Evolutionary conservation across 2,113 vertebrate genomes (phyloP).

Genomic region (Coracopsis vasa): DNA sequence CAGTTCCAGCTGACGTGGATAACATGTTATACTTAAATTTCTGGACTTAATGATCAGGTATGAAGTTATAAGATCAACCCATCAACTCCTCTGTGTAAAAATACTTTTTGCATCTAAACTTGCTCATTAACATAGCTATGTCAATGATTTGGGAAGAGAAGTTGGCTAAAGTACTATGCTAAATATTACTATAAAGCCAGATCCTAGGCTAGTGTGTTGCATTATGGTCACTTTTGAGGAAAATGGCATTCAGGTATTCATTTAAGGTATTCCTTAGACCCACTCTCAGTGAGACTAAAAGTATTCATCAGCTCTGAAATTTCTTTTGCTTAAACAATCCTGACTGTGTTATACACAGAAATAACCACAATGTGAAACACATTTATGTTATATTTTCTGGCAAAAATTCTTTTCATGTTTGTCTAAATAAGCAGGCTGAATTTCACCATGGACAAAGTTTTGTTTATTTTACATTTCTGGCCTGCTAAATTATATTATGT

Average conservation of each 20-base stretch:
- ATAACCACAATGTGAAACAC: neutral
- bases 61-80: accelerated
- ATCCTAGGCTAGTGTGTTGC: neutral
- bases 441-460: neutral
- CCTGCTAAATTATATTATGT: neutral
- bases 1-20: neutral
- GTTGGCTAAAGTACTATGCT: neutral
- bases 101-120: neutral
- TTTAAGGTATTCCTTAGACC: neutral
- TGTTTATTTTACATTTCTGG: neutral
- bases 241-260: accelerated
- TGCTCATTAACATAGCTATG: neutral
- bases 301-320: neutral
- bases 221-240: neutral
- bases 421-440: neutral
- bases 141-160: neutral
- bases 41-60: neutral
- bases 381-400: neutral
- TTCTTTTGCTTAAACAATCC: neutral
- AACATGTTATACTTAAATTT: neutral
- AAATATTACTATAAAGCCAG: neutral
- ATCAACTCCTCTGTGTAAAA: neutral
- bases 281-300: neutral
- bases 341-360: neutral
- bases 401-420: neutral